Evolutionary conservation across 2,797 vertebrate species (phyloP).

Genomic region (Phataginus tricuspis): DNA sequence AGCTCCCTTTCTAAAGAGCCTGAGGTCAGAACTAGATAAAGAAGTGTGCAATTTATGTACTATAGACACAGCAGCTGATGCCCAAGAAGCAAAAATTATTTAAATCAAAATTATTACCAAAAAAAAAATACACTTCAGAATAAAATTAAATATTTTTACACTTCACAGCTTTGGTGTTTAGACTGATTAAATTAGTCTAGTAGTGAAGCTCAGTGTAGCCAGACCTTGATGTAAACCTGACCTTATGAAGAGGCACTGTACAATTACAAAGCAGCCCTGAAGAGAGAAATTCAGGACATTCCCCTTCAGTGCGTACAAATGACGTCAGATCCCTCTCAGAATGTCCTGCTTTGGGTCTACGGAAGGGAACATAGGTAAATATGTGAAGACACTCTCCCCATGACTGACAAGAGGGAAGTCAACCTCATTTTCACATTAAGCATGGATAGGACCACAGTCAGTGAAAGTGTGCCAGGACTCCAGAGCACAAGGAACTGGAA

Average conservation of each 20-base stretch:
- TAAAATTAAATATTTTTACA: neutral
- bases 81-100: neutral
- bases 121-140: neutral
- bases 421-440: neutral
- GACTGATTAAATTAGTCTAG: neutral
- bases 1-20: neutral
- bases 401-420: neutral
- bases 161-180: neutral
- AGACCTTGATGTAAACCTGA: neutral
- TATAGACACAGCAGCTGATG: neutral
- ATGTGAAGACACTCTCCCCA: neutral
- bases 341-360: neutral
- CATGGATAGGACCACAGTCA: neutral
- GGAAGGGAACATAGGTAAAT: neutral
- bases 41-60: neutral
- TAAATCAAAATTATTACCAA: neutral
- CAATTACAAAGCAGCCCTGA: neutral
- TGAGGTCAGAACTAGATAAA: neutral
- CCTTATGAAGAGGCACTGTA: neutral
- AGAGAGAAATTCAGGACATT: neutral
- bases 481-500: neutral
- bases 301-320: neutral
- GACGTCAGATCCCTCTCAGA: neutral
- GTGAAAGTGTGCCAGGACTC: neutral
- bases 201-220: neutral